Evolutionary conservation across 2,888 invertebrate genomes (phyloP), one percentile per base, ranked within the genome.

Genomic region (Callyntrura guangdongensis): DNA sequence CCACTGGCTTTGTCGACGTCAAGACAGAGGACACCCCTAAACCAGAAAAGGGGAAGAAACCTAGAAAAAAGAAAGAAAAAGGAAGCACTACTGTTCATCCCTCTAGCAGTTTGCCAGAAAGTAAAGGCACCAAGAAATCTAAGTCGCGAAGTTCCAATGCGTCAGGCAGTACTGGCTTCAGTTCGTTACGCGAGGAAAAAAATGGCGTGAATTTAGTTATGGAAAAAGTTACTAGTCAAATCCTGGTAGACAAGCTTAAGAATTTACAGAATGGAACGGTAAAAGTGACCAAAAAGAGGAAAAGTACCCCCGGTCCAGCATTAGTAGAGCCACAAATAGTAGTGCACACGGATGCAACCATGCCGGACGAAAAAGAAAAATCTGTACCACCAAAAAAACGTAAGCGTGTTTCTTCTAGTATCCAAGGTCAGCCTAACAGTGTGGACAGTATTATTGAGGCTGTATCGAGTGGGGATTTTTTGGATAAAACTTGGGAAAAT

Each of bases 301-400:
- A 88, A 82, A 84, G 61, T 17, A 36, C 64, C 20, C 8, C 61
- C n/a, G 72, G 36, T 6, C 17, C 64, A 45, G 64, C 47, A 17
- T 36, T 53, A 12, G 20, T 74, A 20, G 25, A 56, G 47, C 49
- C n/a, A 27, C 59, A 27, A 6, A 36, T 36, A 6, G 6, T 6
- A 36, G 2, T 36, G 6, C 36, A 36, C 6, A 4, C 36, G 6
- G 36, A 36, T 36, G 36, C 2, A 79, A 20, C 49, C n/a, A 27
- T 36, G n/a, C 59, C 36, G 8, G 61, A 74, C n/a, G 85, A 72
- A 49, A 90, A 91, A 53, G 86, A 91, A 22, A 89, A 89, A 22
- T 89, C 81, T n/a, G 81, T 91, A 45, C 91, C 91, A 47, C 91
- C 91, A 0, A 90, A 90, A 27, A 91, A 91, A 36, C 59, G 89